These are phyloP conservation scores for Myiagra hebetior DNA, from an alignment of 2,113 vertebrate genomes.

Conservation along the genomic window DNA sequence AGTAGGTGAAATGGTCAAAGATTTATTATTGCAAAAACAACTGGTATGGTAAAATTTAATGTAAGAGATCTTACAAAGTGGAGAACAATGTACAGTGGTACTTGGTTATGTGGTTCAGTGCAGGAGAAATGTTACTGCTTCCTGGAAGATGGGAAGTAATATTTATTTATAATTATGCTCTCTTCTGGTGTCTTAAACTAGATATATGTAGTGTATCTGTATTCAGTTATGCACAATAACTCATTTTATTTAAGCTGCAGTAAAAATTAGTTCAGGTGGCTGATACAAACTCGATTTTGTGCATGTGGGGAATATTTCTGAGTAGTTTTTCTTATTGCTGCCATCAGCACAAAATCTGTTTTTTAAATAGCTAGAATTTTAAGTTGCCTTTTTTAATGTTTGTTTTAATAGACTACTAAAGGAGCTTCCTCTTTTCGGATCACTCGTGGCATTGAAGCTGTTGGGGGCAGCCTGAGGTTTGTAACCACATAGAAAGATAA, in stretches of 20 bases:
- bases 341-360: not conserved
- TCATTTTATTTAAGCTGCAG: not conserved
- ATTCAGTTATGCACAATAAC: not conserved
- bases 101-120: not conserved
- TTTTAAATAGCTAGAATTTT: not conserved
- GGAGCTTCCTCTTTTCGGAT: conserved; percentile 94
- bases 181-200: not conserved
- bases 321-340: not conserved
- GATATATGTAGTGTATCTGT: fast-evolving
- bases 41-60: not conserved
- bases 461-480: conserved; percentile 90
- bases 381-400: not conserved
- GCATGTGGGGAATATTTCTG: not conserved
- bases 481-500: conserved; percentile 21
- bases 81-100: not conserved
- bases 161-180: not conserved
- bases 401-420: conserved; percentile 87
- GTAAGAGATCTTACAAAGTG: not conserved
- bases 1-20: not conserved
- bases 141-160: not conserved
- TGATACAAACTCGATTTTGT: not conserved
- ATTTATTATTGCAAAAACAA: not conserved
- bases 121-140: not conserved
- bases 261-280: not conserved
- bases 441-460: conserved; percentile 89